Conservation (phyloP, 2,797 vertebrate genomes). For the Sebastes jordani region DNA sequence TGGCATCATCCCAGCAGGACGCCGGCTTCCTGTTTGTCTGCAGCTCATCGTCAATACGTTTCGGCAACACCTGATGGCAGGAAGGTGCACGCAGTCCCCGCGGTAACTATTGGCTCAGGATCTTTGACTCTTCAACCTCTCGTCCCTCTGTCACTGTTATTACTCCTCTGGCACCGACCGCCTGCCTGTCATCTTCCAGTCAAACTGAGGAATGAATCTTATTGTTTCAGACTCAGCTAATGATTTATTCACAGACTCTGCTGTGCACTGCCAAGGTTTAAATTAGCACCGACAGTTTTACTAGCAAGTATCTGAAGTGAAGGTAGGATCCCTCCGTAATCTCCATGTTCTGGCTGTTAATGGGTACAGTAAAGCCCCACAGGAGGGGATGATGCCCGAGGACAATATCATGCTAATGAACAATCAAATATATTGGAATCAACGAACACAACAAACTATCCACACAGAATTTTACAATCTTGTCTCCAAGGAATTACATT, state of each 20-base stretch:
- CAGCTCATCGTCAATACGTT: conserved; percentile 12
- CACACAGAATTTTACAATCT: neutral
- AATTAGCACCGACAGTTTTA: conserved; percentile 55
- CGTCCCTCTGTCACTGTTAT: conserved; percentile 9
- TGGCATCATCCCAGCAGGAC: conserved; percentile 39
- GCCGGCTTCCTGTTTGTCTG: conserved; percentile 27
- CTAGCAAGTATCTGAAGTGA: conserved; percentile 10
- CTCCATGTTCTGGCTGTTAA: conserved; percentile 10
- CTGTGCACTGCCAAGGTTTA: conserved; percentile 43
- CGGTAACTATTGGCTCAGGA: neutral
- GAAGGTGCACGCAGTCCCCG: neutral
- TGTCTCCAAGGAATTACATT: neutral
- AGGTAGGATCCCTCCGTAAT: conserved; percentile 25
- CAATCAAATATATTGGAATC: conserved; percentile 15
- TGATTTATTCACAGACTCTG: conserved; percentile 72
- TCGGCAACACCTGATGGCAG: conserved; percentile 14
- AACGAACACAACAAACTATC: neutral
- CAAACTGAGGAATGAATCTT: conserved; percentile 46
- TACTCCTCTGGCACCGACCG: conserved; percentile 21
- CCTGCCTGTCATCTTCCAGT: conserved; percentile 12
- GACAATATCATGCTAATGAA: conserved; percentile 20
- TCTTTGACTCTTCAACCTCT: conserved; percentile 15
- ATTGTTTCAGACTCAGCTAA: conserved; percentile 65
- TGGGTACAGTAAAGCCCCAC: conserved; percentile 13
- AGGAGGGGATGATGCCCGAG: neutral